Evolutionary conservation across 2,888 invertebrate genomes (phyloP).

Genomic region (Mesochorus sp.): DNA sequence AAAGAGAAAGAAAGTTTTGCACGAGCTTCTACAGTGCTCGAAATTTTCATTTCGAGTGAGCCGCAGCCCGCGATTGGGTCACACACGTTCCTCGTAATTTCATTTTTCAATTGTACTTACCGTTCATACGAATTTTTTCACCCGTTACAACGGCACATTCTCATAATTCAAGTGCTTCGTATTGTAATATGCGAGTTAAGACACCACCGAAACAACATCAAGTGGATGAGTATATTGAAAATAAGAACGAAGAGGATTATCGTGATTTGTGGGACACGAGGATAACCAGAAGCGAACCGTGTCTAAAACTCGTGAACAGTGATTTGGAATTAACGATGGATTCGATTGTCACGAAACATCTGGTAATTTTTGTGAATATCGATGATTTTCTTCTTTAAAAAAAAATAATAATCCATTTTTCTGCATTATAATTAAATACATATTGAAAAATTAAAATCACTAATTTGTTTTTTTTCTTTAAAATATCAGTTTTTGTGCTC

Average conservation of each 20-base stretch:
- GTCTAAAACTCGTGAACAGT: constrained; percentile 43
- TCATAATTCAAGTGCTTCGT: not conserved
- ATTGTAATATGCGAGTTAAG: constrained; percentile 77
- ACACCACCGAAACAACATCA: constrained; percentile 70
- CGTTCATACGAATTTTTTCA: not conserved
- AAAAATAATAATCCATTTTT: no score
- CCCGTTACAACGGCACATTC: not conserved
- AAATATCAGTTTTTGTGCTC: no score
- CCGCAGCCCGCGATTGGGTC: constrained; percentile 14
- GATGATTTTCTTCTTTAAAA: no score
- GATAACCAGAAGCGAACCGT: constrained; percentile 57
- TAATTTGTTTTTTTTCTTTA: no score
- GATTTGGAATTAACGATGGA: constrained; percentile 51
- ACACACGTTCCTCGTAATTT: not conserved
- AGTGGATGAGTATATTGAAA: constrained; percentile 32
- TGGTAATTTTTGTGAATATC: constrained; percentile 22
- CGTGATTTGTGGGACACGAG: constrained; percentile 24
- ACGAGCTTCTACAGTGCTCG: not conserved
- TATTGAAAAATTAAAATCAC: no score
- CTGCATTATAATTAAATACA: no score
- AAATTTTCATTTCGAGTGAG: constrained; percentile 51
- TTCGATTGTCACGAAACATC: constrained; percentile 1
- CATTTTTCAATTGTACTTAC: not conserved
- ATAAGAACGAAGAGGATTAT: constrained; percentile 44
- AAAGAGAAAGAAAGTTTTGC: constrained; percentile 14